phyloP scores from a whole-genome alignment of 2,797 vertebrate genomes.

The Nyctalus aviator region DNA sequence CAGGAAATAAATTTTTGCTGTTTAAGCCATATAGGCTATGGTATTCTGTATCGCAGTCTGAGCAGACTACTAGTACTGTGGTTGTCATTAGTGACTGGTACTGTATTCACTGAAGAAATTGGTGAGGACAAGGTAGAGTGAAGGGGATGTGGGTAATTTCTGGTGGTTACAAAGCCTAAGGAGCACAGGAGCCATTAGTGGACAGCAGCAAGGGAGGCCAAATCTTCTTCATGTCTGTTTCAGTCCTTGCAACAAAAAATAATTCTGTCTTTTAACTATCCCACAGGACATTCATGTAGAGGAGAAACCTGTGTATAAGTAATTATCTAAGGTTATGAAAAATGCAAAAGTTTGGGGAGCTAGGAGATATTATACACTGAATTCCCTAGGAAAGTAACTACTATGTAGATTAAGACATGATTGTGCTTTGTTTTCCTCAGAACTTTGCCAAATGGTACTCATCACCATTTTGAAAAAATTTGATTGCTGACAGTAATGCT shows the following conservation, averaged over 20 bases:
- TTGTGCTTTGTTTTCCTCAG: neutral
- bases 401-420: neutral
- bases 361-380: neutral
- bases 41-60: neutral
- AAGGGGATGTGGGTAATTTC: neutral
- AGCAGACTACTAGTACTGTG: neutral
- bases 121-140: too few species aligned
- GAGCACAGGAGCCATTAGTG: neutral
- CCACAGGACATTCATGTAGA: neutral
- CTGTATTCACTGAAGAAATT: neutral
- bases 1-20: neutral
- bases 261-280: neutral
- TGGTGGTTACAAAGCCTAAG: neutral
- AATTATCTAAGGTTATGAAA: neutral
- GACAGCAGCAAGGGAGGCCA: neutral
- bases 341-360: neutral
- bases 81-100: neutral
- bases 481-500: neutral
- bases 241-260: neutral
- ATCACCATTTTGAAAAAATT: neutral
- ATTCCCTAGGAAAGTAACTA: neutral
- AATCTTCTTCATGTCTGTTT: neutral
- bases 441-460: slow-evolving; percentile 14
- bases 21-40: neutral
- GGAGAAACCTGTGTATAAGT: neutral